phyloP scores from a whole-genome alignment of 2,888 invertebrate genomes.

The Leucoma salicis region DNA sequence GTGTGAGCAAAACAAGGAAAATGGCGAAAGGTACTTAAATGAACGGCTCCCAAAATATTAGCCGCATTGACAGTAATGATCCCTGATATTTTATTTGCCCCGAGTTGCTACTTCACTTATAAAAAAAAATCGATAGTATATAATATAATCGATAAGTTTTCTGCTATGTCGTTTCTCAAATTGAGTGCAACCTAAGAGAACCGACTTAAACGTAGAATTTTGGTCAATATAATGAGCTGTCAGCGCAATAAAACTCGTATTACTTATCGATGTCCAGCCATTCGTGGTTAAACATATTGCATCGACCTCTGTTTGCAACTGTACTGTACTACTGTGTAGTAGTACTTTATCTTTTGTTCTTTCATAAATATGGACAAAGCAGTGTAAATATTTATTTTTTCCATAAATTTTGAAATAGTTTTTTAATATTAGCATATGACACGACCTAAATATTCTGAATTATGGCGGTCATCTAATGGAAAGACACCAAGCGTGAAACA shows the following conservation, averaged over 20 bases:
- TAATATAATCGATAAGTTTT: constrained; percentile 9
- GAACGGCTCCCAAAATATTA: constrained; percentile 26
- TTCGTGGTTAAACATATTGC: constrained; percentile 8
- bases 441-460: too few species aligned
- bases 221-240: constrained; percentile 17
- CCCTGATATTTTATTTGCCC: constrained; percentile 12
- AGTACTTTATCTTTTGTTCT: constrained; percentile 4
- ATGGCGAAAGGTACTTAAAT: constrained; percentile 17
- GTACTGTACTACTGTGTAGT: too few species aligned
- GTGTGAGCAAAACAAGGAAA: constrained; percentile 31
- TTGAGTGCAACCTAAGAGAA: constrained; percentile 11
- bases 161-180: constrained; percentile 1
- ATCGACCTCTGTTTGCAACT: not conserved
- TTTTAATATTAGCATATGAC: too few species aligned
- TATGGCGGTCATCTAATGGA: too few species aligned
- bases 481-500: too few species aligned
- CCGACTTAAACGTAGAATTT: constrained; percentile 4
- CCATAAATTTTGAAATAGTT: too few species aligned
- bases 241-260: constrained; percentile 7
- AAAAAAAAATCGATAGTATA: too few species aligned
- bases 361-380: too few species aligned
- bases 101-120: constrained; percentile 5
- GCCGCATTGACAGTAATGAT: constrained; percentile 25
- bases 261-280: constrained; percentile 14
- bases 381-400: too few species aligned